Evolutionary conservation across 2,113 vertebrate genomes (phyloP), one percentile per base, ranked within the genome.

Genomic region (Mixornis gularis): DNA sequence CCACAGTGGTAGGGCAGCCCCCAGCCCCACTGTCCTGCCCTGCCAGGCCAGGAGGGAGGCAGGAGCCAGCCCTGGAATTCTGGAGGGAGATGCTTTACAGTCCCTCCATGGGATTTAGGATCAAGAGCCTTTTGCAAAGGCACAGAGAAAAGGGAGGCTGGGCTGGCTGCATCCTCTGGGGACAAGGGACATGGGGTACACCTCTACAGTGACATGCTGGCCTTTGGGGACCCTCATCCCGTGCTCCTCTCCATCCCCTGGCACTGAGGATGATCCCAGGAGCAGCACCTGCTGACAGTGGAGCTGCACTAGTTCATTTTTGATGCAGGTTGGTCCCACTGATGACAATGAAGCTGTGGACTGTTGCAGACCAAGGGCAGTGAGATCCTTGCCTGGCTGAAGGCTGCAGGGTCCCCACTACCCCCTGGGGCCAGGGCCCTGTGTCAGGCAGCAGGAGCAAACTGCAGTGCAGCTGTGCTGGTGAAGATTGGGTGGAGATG

Each of bases 401-500:
- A 18, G 77, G 79, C 24, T 0, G 1, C 3, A 5, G 6, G 36
- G 12, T 48, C 34, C 38, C 43, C 3, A 0, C 1, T 2, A 4
- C 20, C 7, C 49, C 51, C 18, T 0, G 3, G 71, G 71, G 34
- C 9, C 41, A 14, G 1, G 2, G 16, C 17, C 46, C 56, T 49
- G 40, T 1, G 0, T 1, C 0, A 7, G 74, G 60, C 3, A 24
- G 62, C 4, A 3, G 32, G 17, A 32, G 17, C 15, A 30, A 34
- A 26, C 18, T 9, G 60, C 52, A 64, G 14, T 11, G 43, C 36
- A 64, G 0, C 53, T 64, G 49, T 17, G 2, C 60, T 12, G 6
- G 25, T 5, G 1, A 32, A 34, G 55, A 9, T 2, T 1, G 13
- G 36, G n/a, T n/a, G n/a, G 6, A 2, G 2, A 7, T 0, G 0